Evolutionary conservation across 2,888 invertebrate genomes (phyloP), one percentile per base, ranked within the genome.

Genomic region (Dasysyrphus albostriatus): DNA sequence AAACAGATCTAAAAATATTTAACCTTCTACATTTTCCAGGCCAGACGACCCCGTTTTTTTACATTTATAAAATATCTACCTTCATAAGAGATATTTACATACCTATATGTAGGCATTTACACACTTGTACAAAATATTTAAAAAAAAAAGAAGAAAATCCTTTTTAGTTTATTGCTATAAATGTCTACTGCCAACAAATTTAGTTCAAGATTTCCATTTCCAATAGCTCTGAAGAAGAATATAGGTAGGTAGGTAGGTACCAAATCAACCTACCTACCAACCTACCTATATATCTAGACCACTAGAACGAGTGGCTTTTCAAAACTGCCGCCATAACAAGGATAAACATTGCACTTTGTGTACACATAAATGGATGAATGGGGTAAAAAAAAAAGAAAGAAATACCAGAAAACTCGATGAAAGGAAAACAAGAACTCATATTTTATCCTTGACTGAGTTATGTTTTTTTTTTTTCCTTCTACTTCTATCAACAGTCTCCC

Each of bases 171-270:
- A 37, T 73, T 67, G 58, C 24, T 1, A 32, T 61, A 65, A 44
- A 83, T 19, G 74, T 72, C 70, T 72, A 54, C 47, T 67, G 47
- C 51, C 29, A 67, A 42, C 32, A 59, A 83, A 79, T 70, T 74
- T 54, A 80, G 75, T 84, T 84, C 80, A 81, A 79, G 83, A 70
- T 42, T 75, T 75, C n/a, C 61, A 63, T n/a, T 75, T 44, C 56
- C 70, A 75, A 72, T 70, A 75, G 29, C n/a, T 61, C 24, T 39
- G 24, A 39, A 14, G 61, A 39, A 24, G 12, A 47, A 16, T 47
- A 47, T 47, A 16, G n/a, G n/a, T n/a, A n/a, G n/a, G n/a, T 2
- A 14, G 24, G 39, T 6, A 39, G 42, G 39, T 24, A 59, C 32
- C 7, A 24, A 24, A 59, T 5, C 7, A 24, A 24, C 24, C 24